phyloP scores from a whole-genome alignment of 1,140 invertebrate species.

The Linepithema humile region DNA sequence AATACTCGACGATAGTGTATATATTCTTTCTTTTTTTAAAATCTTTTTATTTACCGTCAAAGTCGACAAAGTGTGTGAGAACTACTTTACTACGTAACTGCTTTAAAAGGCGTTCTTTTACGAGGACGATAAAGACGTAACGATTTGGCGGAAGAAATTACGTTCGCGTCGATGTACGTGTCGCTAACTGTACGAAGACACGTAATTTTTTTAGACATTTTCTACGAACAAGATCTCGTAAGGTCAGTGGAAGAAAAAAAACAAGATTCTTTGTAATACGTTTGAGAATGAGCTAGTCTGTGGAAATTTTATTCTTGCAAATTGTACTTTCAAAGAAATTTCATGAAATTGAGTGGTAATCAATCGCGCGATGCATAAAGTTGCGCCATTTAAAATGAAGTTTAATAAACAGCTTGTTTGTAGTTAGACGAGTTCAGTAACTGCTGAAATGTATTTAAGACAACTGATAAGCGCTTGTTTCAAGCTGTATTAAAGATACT shows the following conservation, averaged over 20 bases:
- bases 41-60: no score
- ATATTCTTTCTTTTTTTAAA: no score
- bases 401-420: constrained; percentile 16
- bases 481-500: constrained; percentile 12
- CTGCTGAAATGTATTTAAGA: constrained; percentile 22
- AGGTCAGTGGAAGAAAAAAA: neutral
- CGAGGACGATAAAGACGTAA: constrained; percentile 6
- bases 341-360: neutral
- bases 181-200: neutral
- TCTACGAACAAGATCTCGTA: neutral
- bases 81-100: neutral
- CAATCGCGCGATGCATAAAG: neutral
- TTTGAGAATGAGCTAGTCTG: neutral
- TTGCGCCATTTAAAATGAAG: neutral
- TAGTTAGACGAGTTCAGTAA: neutral
- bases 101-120: neutral
- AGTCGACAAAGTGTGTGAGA: no score
- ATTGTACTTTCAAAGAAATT: neutral
- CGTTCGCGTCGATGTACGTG: neutral
- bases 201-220: neutral
- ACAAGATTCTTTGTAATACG: neutral
- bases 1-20: no score
- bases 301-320: neutral
- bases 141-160: constrained; percentile 24
- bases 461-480: neutral